phyloP scores from a whole-genome alignment of 2,113 vertebrate genomes.

The Nipponia nippon region DNA sequence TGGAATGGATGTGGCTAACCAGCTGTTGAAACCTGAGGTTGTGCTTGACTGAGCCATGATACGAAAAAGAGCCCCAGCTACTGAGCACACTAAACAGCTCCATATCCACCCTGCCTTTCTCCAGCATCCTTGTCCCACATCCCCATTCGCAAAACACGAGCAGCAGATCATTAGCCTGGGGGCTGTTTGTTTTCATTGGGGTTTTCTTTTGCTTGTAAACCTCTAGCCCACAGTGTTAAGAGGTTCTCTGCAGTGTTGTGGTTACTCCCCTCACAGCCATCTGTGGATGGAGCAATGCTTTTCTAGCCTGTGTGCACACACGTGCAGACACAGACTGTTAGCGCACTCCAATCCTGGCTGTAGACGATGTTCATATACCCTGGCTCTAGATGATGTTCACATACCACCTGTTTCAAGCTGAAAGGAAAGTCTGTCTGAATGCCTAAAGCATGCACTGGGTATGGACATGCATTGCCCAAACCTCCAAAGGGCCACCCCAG shows the following conservation, averaged over 20 bases:
- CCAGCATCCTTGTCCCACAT: neutral
- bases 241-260: neutral
- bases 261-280: neutral
- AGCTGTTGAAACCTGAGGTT: constrained; percentile 54
- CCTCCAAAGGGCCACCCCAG: neutral
- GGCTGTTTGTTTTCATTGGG: constrained; percentile 12
- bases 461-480: rapidly evolving
- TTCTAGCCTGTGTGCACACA: neutral
- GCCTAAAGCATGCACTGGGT: neutral
- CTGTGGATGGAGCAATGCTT: neutral
- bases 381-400: neutral
- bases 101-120: neutral
- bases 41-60: neutral
- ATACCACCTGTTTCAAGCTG: neutral
- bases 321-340: neutral
- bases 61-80: constrained; percentile 25
- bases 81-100: neutral
- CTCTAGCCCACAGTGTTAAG: neutral
- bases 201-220: constrained; percentile 39
- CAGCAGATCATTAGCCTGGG: neutral
- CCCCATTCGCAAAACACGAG: neutral
- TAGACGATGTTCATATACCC: neutral
- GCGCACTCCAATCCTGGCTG: neutral
- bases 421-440: neutral
- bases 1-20: constrained; percentile 57